A percentile compares a stretch with the other conserved stretches of the same genome.
Conservation (phyloP, 2,113 vertebrate genomes). For the Eonycteris spelaea region DNA sequence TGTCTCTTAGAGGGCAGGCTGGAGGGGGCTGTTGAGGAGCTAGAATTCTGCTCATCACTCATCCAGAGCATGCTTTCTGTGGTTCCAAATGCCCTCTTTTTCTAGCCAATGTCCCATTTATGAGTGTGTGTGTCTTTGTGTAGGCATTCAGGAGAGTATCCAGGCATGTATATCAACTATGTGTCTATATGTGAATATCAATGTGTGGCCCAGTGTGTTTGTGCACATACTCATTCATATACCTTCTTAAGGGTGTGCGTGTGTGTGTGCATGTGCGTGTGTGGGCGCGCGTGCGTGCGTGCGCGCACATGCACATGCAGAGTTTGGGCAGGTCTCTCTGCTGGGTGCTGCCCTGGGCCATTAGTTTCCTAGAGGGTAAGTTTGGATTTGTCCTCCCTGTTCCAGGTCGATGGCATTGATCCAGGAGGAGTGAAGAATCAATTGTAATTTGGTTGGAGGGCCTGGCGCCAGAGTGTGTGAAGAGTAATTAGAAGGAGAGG, state of each 20-base stretch:
- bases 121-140: background rate
- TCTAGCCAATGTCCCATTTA: background rate
- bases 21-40: background rate
- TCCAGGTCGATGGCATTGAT: constrained; percentile 81
- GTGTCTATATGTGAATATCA: background rate
- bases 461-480: constrained; percentile 55
- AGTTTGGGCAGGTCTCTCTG: background rate
- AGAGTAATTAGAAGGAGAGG: constrained; percentile 79
- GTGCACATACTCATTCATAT: background rate
- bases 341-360: background rate
- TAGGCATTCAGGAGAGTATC: background rate
- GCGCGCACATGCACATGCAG: background rate
- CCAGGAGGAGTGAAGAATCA: constrained; percentile 76
- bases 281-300: no score
- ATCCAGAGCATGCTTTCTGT: background rate
- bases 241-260: background rate
- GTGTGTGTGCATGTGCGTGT: accelerated
- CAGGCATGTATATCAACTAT: background rate
- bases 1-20: background rate
- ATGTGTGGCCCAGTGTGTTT: background rate
- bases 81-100: background rate
- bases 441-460: constrained; percentile 82
- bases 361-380: constrained; percentile 25
- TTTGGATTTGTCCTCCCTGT: constrained; percentile 77
- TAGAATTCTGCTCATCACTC: background rate